Evolutionary conservation across 2,113 vertebrate genomes (phyloP).

Genomic region (Platysteira castanea): DNA sequence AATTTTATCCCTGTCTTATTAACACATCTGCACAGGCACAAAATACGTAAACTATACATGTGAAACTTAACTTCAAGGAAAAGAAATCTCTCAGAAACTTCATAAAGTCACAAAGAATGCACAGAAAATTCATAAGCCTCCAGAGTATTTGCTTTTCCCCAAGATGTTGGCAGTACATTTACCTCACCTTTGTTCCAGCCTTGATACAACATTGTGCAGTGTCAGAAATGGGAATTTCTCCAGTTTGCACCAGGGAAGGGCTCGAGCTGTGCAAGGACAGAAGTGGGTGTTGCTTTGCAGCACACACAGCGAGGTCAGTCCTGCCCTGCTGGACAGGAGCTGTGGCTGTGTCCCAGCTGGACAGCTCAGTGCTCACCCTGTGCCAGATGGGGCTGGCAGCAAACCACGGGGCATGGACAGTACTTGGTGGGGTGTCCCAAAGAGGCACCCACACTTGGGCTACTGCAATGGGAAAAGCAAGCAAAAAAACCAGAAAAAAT

Average conservation of each 20-base stretch:
- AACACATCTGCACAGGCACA: neutral
- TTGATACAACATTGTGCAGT: neutral
- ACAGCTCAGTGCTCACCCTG: neutral
- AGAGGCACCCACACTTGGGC: neutral
- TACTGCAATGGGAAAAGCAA: neutral
- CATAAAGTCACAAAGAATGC: neutral
- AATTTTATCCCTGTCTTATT: neutral
- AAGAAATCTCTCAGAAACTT: neutral
- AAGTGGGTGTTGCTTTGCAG: neutral
- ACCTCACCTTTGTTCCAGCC: neutral
- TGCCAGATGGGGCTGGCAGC: rapidly evolving
- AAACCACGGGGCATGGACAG: neutral
- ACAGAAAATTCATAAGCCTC: neutral
- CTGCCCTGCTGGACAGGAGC: neutral
- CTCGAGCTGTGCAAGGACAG: neutral
- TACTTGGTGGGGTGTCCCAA: neutral
- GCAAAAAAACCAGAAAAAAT: neutral
- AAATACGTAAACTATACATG: neutral
- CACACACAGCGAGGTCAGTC: rapidly evolving
- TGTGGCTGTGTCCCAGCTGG: neutral
- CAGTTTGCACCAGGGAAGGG: neutral
- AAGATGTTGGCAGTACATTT: neutral
- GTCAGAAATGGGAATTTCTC: neutral
- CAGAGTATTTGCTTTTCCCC: neutral
- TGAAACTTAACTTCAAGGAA: neutral